Conservation (phyloP, 2,888 invertebrate genomes). For the Hemistola chrysoprasaria region DNA sequence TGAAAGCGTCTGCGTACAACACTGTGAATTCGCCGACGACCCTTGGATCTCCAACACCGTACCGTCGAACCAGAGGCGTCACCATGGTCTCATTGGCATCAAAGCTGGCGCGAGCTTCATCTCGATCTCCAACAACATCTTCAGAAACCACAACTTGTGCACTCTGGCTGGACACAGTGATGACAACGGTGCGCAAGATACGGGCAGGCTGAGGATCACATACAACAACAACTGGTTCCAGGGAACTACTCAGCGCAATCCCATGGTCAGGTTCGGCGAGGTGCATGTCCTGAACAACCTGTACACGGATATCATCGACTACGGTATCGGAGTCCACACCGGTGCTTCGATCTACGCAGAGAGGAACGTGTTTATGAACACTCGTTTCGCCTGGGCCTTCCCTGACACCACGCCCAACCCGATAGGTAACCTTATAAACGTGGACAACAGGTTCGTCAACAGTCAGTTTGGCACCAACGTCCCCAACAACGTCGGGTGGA, state of each 20-base stretch:
- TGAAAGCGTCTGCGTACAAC: slow-evolving; percentile 10
- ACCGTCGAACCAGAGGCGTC: slow-evolving; percentile 10
- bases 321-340: slow-evolving; percentile 11
- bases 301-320: slow-evolving; percentile 13
- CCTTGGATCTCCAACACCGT: slow-evolving; percentile 8
- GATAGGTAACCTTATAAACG: slow-evolving; percentile 2
- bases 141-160: slow-evolving; percentile 21
- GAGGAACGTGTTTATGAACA: slow-evolving; percentile 15
- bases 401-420: slow-evolving; percentile 5
- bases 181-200: slow-evolving; percentile 6
- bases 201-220: slow-evolving; percentile 15
- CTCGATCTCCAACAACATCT: slow-evolving; percentile 22
- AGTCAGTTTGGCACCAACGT: slow-evolving; percentile 6
- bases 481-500: slow-evolving; percentile 3
- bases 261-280: slow-evolving; percentile 15
- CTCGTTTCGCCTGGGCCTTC: slow-evolving; percentile 12
- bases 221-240: slow-evolving; percentile 22
- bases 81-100: slow-evolving; percentile 19
- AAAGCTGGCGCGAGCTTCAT: slow-evolving; percentile 10
- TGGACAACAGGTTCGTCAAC: slow-evolving; percentile 12
- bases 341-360: slow-evolving; percentile 11
- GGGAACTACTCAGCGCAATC: slow-evolving; percentile 12
- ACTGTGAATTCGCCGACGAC: slow-evolving; percentile 20
- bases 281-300: slow-evolving; percentile 18
- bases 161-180: slow-evolving; percentile 18